Base-by-base conservation (phyloP, 2,888 invertebrate genomes). In the Trichacis sp. region DNA sequence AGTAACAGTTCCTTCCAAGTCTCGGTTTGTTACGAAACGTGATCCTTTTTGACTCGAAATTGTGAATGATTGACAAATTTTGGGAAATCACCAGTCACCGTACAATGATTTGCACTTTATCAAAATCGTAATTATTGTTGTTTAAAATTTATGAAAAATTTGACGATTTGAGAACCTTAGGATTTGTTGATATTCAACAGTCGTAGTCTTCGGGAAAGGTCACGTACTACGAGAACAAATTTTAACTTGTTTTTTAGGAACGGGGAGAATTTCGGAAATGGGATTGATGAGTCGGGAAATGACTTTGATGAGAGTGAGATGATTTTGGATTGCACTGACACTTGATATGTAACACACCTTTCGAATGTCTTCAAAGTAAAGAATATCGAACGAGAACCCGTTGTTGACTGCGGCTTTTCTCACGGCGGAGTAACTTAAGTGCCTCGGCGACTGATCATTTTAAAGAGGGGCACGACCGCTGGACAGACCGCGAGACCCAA, bases 401-500 rank as follows among this genome's bases (percentile, higher is more conserved):
- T 72, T 70, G 74, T 74, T 70, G 68, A 73, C 70, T 68, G 73
- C 55, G 54, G 67, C 64, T 57, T 74, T 68, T 73, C 56, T 70
- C 71, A 69, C 72, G 70, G 43, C 71, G 59, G 73, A 80, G 73
- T 80, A 78, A 75, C 70, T 71, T 69, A 71, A 59, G 69, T 64
- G 69, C 74, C n/a, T n/a, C n/a, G n/a, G n/a, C n/a, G n/a, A n/a
- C 40, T 74, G 74, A 73, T 72, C 74, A 77, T 76, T 78, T 80
- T 76, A 77, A 71, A 69, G 70, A 72, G 68, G 68, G 48, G 43
- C 43, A 18, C n/a, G 8, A 15, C 12, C 36, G n/a, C 19, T 2
- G 14, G 9, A 19, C n/a, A 5, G 3, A 24, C 3, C 3, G 24
- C 3, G 24, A 8, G 24, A 8, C 43, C 43, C 19, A 18, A 43